Conservation (phyloP, 1,140 invertebrate genomes). For the Nylanderia fulva region DNA sequence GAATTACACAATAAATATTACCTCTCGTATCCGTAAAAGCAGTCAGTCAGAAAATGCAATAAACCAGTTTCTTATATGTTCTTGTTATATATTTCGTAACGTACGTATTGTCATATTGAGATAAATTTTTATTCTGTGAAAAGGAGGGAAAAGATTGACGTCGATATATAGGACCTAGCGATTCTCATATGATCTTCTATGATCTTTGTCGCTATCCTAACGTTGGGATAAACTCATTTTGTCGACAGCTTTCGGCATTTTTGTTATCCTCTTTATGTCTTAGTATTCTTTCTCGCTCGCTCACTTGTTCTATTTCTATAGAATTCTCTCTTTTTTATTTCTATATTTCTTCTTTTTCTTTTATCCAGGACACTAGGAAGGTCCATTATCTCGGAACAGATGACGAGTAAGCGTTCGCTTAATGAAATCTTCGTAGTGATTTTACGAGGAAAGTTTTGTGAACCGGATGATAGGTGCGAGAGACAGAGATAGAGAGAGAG, state of each 20-base stretch:
- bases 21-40: background rate
- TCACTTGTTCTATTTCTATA: conserved; percentile 1
- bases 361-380: conserved; percentile 56
- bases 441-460: conserved; percentile 78
- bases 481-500: background rate
- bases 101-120: background rate
- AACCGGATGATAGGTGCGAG: conserved; percentile 56
- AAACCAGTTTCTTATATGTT: background rate
- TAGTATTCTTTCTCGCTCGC: conserved; percentile 35
- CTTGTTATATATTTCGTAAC: background rate
- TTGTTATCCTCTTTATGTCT: conserved; percentile 62
- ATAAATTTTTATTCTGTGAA: conserved; percentile 26
- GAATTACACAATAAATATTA: background rate
- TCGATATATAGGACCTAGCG: conserved; percentile 1
- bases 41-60: background rate
- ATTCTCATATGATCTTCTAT: conserved; percentile 28
- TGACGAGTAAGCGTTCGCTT: conserved; percentile 74
- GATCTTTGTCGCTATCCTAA: conserved; percentile 50
- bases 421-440: conserved; percentile 79
- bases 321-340: conserved; percentile 7
- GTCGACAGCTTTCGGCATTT: conserved; percentile 59
- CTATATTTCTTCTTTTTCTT: conserved; percentile 67
- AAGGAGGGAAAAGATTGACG: background rate
- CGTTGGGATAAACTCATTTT: conserved; percentile 66
- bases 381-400: conserved; percentile 75